Base-by-base conservation (phyloP, 2,113 vertebrate species). In the Lampris megalopsis region DNA sequence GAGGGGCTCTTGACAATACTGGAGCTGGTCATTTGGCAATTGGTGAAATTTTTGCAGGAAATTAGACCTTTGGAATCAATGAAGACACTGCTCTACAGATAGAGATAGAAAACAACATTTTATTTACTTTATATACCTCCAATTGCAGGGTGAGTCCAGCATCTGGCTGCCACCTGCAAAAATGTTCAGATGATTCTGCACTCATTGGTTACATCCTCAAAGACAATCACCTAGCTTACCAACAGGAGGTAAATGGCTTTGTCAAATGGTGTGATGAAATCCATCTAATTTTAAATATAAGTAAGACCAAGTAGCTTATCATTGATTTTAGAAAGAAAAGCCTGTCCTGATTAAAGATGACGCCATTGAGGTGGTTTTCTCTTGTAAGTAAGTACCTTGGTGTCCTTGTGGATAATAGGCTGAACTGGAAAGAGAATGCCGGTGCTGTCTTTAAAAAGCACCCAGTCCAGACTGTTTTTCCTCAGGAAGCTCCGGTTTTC, bases 1-100 rank as follows among this genome's bases (percentile, higher is more conserved):
- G 9, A 63, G 9, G 13, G 63, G 77, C 40, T 63, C 9, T 69
- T 10, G 10, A 58, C 40, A n/a, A 54, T 41, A 54, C 10, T 9
- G 53, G 54, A 45, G 13, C 6, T 2, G 7, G 50, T 5, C 63
- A 62, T 41, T 45, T 48, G 41, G 37, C 41, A 42, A 36, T 37
- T 24, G 9, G n/a, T 43, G 42, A 58, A 4, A n/a, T 24, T 24
- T 24, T 24, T 24, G 24, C 24, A 24, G 24, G 24, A 24, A 24
- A 24, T 24, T 24, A 24, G 24, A 24, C 24, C 24, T 24, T 24
- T 24, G 24, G 24, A 24, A 24, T 24, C 24, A 24, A 24, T 24
- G 24, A 24, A 24, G 24, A 24, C 24, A 24, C 24, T 24, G 24
- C 24, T 24, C 24, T 24, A 24, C 24, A 24, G 24, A 24, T 24